phyloP scores from a whole-genome alignment of 2,113 vertebrate species.

The Tupaia chinensis region DNA sequence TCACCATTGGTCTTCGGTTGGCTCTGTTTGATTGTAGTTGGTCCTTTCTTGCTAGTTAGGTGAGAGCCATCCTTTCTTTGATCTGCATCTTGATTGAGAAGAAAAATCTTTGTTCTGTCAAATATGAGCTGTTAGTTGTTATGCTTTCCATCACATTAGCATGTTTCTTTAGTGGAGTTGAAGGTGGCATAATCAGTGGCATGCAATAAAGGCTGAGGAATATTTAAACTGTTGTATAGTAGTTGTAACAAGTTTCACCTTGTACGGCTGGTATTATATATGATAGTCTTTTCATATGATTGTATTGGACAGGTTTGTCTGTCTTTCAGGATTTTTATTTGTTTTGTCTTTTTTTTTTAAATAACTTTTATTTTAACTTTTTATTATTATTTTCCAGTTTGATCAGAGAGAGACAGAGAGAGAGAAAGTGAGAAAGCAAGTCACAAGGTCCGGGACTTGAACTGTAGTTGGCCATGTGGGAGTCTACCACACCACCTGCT shows the following conservation, averaged over 20 bases:
- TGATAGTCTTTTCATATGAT: neutral
- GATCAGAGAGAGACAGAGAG: too few relatives aligned
- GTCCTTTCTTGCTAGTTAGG: neutral
- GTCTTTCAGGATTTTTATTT: slow-evolving; percentile 1
- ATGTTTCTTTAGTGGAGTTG: neutral
- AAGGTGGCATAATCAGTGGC: neutral
- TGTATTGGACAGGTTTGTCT: neutral
- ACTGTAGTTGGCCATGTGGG: too few relatives aligned
- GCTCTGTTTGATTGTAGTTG: neutral
- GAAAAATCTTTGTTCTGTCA: neutral
- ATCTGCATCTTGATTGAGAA: neutral
- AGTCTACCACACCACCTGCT: too few relatives aligned
- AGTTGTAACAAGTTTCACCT: neutral
- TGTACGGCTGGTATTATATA: neutral
- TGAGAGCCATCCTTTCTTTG: neutral
- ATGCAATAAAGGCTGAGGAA: neutral
- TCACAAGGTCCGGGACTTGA: too few relatives aligned
- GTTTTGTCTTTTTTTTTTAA: neutral
- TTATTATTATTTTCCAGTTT: too few relatives aligned
- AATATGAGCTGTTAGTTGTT: neutral
- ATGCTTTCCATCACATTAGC: neutral
- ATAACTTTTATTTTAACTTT: neutral
- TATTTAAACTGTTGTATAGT: neutral
- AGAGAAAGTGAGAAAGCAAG: too few relatives aligned
- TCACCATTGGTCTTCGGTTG: neutral